A percentile compares a stretch with the other conserved stretches of the same genome.
phyloP scores from a whole-genome alignment of 2,888 invertebrate genomes.

The Cephus pulcher region DNA sequence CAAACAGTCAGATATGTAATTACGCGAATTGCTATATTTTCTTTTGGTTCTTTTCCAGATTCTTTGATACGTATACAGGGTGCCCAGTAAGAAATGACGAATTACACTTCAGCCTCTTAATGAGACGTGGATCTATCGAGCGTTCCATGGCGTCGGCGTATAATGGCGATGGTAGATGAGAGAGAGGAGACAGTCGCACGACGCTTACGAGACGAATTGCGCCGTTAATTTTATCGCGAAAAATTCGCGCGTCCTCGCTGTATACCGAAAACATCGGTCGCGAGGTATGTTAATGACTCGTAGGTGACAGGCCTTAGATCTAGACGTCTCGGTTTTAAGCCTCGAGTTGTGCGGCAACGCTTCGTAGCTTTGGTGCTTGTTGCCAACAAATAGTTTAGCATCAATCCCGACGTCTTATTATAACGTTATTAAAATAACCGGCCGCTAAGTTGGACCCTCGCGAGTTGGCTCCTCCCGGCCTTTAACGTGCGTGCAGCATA shows the following conservation, averaged over 20 bases:
- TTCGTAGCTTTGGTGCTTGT: slow-evolving; percentile 51
- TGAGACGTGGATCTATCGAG: neutral
- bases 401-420: slow-evolving; percentile 67
- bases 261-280: slow-evolving; percentile 1
- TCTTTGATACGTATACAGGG: neutral
- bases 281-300: slow-evolving; percentile 64
- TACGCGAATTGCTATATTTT: neutral
- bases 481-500: neutral
- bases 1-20: neutral
- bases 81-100: neutral
- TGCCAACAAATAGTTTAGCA: slow-evolving; percentile 66
- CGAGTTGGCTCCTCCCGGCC: neutral
- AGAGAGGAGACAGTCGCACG: neutral
- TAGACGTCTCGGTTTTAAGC: slow-evolving; percentile 49
- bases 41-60: neutral
- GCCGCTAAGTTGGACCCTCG: slow-evolving; percentile 36
- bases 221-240: slow-evolving; percentile 6
- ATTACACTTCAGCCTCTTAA: neutral
- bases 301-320: slow-evolving; percentile 63
- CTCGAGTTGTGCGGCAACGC: slow-evolving; percentile 23
- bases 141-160: neutral
- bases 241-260: neutral
- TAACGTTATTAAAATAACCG: slow-evolving; percentile 66
- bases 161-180: neutral
- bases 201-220: slow-evolving; percentile 9